Base-by-base conservation (phyloP, 2,888 invertebrate species). In the Herminia tarsipennalis region DNA sequence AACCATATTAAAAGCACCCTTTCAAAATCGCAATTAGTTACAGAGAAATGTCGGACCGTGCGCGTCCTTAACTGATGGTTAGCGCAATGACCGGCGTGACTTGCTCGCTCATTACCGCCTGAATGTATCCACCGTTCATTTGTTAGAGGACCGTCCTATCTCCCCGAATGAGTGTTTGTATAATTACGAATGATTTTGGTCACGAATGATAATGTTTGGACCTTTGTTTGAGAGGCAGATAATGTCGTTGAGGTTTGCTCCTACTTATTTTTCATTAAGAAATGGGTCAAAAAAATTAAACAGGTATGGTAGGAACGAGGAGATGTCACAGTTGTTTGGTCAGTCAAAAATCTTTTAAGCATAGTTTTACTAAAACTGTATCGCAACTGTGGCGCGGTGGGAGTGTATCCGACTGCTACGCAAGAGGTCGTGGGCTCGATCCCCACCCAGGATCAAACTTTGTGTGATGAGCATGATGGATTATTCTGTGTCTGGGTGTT, bases 21-120 rank as follows among this genome's bases (percentile, higher is more conserved):
- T 63, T 58, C 12, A 56, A 66, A 66, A 46, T 56, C n/a, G 56
- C 50, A 66, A 59, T 64, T 66, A 68, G 58, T 55, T 41, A 55
- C 45, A 57, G 47, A 44, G 50, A 50, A 62, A 48, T 65, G 69
- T 58, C 55, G 30, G 53, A 45, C 51, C 55, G 43, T n/a, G n/a
- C n/a, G n/a, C n/a, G n/a, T 45, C 22, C 46, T 37, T 61, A 56
- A 63, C 63, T 58, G 66, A 70, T 44, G 63, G 49, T 44, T 28
- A 34, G 44, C 38, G 38, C 43, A 49, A 66, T 63, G 70, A 55
- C 62, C 59, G 35, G 27, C 36, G 50, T 67, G 68, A 72, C 70
- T 57, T 53, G 51, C 40, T 37, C 36, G 40, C 50, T 65, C 66
- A 71, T 72, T 72, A 72, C 51, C 32, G 43, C 48, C 56, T 61